Base-by-base conservation (phyloP, 2,888 invertebrate species). In the Diaperis boleti region DNA sequence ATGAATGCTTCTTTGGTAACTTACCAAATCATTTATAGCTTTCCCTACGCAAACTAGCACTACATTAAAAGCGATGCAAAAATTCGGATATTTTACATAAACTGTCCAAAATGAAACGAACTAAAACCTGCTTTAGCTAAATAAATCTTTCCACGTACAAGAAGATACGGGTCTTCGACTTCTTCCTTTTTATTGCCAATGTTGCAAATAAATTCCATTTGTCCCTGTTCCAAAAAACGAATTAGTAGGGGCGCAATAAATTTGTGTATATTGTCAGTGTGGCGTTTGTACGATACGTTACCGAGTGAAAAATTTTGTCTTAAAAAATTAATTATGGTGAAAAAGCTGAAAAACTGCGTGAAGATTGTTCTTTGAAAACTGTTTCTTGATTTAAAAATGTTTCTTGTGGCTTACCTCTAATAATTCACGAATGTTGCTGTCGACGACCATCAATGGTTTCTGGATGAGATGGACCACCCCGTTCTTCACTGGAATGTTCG, bases 391-490 rank as follows among this genome's bases (percentile, higher is more conserved):
- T n/a, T n/a, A 29, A 18, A 31, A 10, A 33, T 26, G 17, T 4
- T 3, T 20, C 42, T 37, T 14, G 26, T 3, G 8, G 60, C 54
- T 44, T 85, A 95, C 95, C 92, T 92, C 89, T 61, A 95, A 84
- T 76, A 95, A 92, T 79, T 95, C 90, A 69, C 88, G 89, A 66
- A 95, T 90, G 2, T 91, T 91, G n/a, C 91, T 92, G 76, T 95
- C 95, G 50, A 95, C 92, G 61, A 96, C 90, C 92, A 96, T 94
- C 10, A 96, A 84, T 0, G 96, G 96, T 68, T 93, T 88, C 74
- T 94, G 92, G 70, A 96, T 96, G 66, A 97, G 87, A 82, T 97
- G 96, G 2, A 96, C 90, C 0, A 96, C 95, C 22, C 96, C 96
- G 76, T 96, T 96, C 76, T 89, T 89, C 18, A 96, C 94, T 0